These are phyloP conservation scores for Trypoxylus dichotomus DNA, from an alignment of 1,140 invertebrate genomes.

Conservation along the genomic window DNA sequence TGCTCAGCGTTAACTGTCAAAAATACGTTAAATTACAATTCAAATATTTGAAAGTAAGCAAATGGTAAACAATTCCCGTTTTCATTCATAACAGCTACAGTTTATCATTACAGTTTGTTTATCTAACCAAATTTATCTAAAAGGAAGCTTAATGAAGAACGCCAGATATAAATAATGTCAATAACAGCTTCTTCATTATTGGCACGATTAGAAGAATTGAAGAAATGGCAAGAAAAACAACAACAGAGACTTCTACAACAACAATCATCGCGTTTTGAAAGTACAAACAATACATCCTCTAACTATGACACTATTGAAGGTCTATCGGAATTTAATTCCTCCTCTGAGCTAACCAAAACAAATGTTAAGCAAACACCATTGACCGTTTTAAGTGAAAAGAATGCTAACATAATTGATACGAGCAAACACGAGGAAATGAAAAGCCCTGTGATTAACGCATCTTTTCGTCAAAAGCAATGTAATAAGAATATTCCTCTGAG, in stretches of 20 bases:
- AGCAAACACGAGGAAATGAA: background rate
- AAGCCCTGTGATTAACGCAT: background rate
- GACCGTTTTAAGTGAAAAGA: background rate
- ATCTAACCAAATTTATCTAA: too few species aligned
- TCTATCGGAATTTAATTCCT: constrained; percentile 21
- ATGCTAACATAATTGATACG: background rate
- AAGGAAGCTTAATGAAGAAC: too few species aligned
- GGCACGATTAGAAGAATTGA: constrained; percentile 35
- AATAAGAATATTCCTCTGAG: background rate
- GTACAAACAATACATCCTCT: background rate
- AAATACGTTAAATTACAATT: background rate
- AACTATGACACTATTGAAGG: constrained; percentile 30
- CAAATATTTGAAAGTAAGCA: background rate
- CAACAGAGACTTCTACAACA: constrained; percentile 33
- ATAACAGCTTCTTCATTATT: constrained; percentile 17
- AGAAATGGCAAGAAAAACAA: constrained; percentile 37
- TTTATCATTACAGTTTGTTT: too few species aligned
- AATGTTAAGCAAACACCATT: background rate
- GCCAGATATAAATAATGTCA: background rate
- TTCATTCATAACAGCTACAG: too few species aligned
- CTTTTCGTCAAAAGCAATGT: background rate
- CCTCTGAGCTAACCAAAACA: background rate
- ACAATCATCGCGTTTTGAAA: background rate
- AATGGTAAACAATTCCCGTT: too few species aligned
- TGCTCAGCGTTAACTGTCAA: background rate